These are phyloP conservation scores for Dolomedes plantarius DNA, from an alignment of 2,888 invertebrate species.

Conservation along the genomic window DNA sequence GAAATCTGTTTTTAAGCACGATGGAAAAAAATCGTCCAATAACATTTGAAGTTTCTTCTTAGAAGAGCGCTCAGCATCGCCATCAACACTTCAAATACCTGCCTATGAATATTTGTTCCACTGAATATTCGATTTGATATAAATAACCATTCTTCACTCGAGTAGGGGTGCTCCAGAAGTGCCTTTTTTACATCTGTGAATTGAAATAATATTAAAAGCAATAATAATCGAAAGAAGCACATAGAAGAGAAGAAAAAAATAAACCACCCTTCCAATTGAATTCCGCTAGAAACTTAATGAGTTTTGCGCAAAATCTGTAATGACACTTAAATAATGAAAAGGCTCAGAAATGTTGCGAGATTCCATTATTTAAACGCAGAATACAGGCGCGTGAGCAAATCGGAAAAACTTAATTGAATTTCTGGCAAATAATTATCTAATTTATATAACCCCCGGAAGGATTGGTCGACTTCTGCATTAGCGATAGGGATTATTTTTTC, in stretches of 20 bases:
- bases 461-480: neutral
- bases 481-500: neutral
- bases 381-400: slow-evolving; percentile 19
- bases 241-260: neutral
- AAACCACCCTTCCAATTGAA: neutral
- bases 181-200: neutral
- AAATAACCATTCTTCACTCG: neutral
- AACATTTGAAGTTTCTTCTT: no score
- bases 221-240: neutral
- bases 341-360: slow-evolving; percentile 35
- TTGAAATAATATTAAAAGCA: slow-evolving; percentile 2
- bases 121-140: neutral
- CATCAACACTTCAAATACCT: no score
- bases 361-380: slow-evolving; percentile 53
- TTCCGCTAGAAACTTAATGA: slow-evolving; percentile 41
- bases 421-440: slow-evolving; percentile 64
- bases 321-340: slow-evolving; percentile 68
- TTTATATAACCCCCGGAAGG: slow-evolving; percentile 34
- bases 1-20: no score
- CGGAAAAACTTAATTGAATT: slow-evolving; percentile 66
- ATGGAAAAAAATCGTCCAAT: no score
- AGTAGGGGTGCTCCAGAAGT: neutral
- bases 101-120: neutral
- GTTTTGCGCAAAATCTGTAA: slow-evolving; percentile 61
- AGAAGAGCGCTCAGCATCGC: no score